Evolutionary conservation across 1,140 invertebrate species (phyloP).

Genomic region (Zaprionus davidi): DNA sequence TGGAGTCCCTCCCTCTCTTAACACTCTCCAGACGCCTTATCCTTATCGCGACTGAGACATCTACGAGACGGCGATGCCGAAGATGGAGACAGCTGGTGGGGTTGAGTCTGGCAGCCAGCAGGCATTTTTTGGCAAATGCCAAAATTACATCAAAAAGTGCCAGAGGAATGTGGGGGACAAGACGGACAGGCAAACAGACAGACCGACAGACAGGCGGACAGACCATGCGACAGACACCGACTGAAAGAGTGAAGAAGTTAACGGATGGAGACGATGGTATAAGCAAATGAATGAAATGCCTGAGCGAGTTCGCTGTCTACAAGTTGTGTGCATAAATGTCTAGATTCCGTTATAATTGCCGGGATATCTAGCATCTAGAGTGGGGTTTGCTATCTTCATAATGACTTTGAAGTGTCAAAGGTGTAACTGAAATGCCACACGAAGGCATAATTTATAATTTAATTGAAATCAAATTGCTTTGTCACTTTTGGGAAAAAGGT

Average conservation of each 20-base stretch:
- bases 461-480: constrained; percentile 65
- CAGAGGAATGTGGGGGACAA: constrained; percentile 47
- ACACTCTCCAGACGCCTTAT: constrained; percentile 39
- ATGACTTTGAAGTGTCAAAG: constrained; percentile 77
- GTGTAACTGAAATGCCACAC: constrained; percentile 64
- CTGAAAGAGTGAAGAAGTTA: constrained; percentile 43
- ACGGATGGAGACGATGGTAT: constrained; percentile 20
- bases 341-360: constrained; percentile 55
- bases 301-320: constrained; percentile 26
- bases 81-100: background rate
- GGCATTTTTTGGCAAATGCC: constrained; percentile 77
- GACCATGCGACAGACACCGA: constrained; percentile 6
- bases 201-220: constrained; percentile 1
- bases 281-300: constrained; percentile 40
- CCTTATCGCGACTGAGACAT: constrained; percentile 66
- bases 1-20: background rate
- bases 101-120: constrained; percentile 27
- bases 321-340: constrained; percentile 59
- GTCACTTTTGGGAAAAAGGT: background rate
- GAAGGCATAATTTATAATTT: constrained; percentile 71
- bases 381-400: constrained; percentile 67
- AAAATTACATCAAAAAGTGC: constrained; percentile 81
- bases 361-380: constrained; percentile 27
- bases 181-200: background rate
- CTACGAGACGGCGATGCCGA: constrained; percentile 17